A percentile compares a stretch with the other conserved stretches of the same genome.
phyloP scores from a whole-genome alignment of 2,113 vertebrate species.

The Lepidothrix coronata region DNA sequence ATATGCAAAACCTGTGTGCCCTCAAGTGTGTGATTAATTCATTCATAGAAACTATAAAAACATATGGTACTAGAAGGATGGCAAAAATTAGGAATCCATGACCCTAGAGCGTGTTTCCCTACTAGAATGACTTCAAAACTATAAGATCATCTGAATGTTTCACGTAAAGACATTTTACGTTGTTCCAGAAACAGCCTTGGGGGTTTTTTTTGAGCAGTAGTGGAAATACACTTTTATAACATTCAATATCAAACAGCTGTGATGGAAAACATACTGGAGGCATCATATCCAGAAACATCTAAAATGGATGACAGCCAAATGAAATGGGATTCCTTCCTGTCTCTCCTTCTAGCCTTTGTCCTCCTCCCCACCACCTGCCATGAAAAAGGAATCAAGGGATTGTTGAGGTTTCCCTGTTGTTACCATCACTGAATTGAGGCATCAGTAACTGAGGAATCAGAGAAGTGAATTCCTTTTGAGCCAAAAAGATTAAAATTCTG shows the following conservation, averaged over 20 bases:
- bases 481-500: background rate
- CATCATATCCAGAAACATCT: background rate
- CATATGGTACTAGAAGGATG: background rate
- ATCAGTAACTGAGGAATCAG: background rate
- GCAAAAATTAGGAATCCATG: background rate
- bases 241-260: background rate
- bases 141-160: background rate
- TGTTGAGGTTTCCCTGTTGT: background rate
- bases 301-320: background rate
- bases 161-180: background rate
- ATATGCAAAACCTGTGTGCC: background rate
- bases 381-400: background rate
- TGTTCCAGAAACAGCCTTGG: background rate
- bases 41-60: background rate
- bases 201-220: background rate
- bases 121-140: background rate
- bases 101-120: background rate
- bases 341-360: background rate
- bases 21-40: background rate
- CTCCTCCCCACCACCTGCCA: accelerated
- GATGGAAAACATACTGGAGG: background rate
- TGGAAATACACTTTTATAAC: background rate
- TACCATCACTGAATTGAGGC: background rate
- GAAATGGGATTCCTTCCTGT: background rate
- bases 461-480: background rate